These are phyloP conservation scores for Larimichthys polyactis DNA, from an alignment of 2,113 vertebrate genomes.

Conservation along the genomic window DNA sequence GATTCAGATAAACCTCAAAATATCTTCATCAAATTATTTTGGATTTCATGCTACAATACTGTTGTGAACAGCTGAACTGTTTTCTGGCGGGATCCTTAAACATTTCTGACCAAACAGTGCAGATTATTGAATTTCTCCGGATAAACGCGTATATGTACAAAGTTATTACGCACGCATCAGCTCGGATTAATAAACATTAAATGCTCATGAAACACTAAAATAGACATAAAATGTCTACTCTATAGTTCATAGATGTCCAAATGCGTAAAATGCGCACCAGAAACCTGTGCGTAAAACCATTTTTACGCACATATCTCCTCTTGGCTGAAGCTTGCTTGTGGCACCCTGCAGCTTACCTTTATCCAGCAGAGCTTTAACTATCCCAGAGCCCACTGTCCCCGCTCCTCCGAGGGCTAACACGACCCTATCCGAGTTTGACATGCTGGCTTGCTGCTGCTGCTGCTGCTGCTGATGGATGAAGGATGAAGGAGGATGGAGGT, in stretches of 20 bases:
- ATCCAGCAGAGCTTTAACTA: slow-evolving; percentile 86
- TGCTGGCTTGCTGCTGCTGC: slow-evolving; percentile 54
- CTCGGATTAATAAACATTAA: background rate
- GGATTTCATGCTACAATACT: no score
- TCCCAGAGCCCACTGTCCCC: slow-evolving; percentile 86
- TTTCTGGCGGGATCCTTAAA: background rate
- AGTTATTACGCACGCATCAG: background rate
- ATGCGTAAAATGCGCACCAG: background rate
- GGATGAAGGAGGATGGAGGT: background rate
- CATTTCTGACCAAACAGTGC: background rate
- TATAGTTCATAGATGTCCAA: background rate
- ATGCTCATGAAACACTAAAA: background rate
- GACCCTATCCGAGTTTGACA: slow-evolving; percentile 85
- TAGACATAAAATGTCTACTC: background rate
- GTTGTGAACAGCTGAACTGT: background rate
- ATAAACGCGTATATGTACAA: no score
- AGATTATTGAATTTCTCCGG: background rate
- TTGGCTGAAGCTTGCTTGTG: background rate
- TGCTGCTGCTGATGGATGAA: slow-evolving; percentile 15
- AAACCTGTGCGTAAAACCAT: slow-evolving; percentile 17
- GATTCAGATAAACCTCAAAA: background rate
- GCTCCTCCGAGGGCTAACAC: slow-evolving; percentile 88
- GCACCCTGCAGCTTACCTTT: slow-evolving; percentile 81
- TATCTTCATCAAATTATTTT: background rate
- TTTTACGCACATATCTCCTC: no score